These are phyloP conservation scores for Girardinus metallicus DNA, from an alignment of 2,797 vertebrate species.

Conservation along the genomic window DNA sequence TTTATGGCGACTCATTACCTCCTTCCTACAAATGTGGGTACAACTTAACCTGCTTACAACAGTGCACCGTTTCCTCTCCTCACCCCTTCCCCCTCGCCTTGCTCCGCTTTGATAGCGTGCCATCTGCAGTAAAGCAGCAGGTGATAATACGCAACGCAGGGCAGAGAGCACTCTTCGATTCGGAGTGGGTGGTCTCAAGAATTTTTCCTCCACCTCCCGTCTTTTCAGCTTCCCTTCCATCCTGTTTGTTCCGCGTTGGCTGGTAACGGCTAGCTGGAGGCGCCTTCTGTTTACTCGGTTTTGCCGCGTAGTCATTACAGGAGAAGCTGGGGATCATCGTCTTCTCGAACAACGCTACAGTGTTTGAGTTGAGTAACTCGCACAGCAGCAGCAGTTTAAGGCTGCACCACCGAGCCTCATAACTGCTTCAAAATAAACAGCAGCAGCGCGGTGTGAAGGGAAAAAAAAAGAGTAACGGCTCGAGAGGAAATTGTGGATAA, in stretches of 20 bases:
- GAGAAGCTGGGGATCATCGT: neutral
- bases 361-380: too few relatives aligned
- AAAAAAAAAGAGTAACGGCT: too few relatives aligned
- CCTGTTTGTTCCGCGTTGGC: conserved; percentile 16
- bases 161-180: conserved; percentile 38
- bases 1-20: neutral
- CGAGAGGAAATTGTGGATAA: too few relatives aligned
- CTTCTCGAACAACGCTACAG: neutral
- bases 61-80: neutral
- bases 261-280: conserved; percentile 15
- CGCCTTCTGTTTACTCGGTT: conserved; percentile 16
- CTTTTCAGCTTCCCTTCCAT: conserved; percentile 9
- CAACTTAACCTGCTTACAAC: conserved; percentile 2
- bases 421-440: too few relatives aligned
- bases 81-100: conserved; percentile 3
- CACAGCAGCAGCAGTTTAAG: too few relatives aligned
- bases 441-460: too few relatives aligned
- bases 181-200: conserved; percentile 71
- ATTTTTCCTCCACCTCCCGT: conserved; percentile 21
- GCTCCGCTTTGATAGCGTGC: conserved; percentile 61
- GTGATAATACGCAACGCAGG: conserved; percentile 63
- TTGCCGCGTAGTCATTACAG: neutral
- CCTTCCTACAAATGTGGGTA: neutral
- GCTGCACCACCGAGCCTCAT: too few relatives aligned
- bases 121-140: conserved; percentile 70